Evolutionary conservation across 2,113 vertebrate genomes (phyloP), one percentile per base, ranked within the genome.

Genomic region (Apodemus speciosus): DNA sequence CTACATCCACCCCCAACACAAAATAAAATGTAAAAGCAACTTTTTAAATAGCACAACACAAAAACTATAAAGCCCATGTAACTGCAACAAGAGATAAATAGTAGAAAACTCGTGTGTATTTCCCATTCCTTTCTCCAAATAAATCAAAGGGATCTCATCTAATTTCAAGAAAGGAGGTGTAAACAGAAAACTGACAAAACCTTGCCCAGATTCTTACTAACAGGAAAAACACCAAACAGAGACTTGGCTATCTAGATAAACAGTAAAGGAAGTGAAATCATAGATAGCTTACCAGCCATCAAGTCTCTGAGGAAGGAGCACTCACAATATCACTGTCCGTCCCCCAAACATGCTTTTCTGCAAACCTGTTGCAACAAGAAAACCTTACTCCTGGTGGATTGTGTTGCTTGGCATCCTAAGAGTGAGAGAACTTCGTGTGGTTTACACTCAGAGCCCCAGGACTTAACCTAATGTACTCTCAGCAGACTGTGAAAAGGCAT

Each of bases 241-340:
- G 43, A 95, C 79, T 96, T 89, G 79, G 90, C 76, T 73, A 49
- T 87, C 91, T 92, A 96, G 58, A 73, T 90, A 97, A 95, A 97
- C 85, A 95, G 85, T 95, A 96, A 51, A 77, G 49, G 85, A 96
- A 95, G 86, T 95, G 95, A 96, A 96, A 96, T 93, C 94, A 91
- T 89, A 94, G 95, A 80, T 94, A 84, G 93, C 95, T 96, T 96
- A 91, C 92, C 95, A 95, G 80, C 38, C 58, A 84, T 6, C 77
- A 93, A 91, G 90, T 89, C 94, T 68, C 87, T 72, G 88, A 96
- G 85, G 95, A 96, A 93, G 96, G 88, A 97, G 91, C 91, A 95
- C 86, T 93, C 89, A 85, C 89, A 91, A 89, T 49, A 96, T 93
- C 69, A 97, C 94, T 95, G 94, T 92, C 96, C 71, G 92, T 94